Percentiles rank a stretch among this genome's conserved stretches.
Evolutionary conservation across 2,888 invertebrate genomes (phyloP).

Genomic region (Cryptocephalus primarius): DNA sequence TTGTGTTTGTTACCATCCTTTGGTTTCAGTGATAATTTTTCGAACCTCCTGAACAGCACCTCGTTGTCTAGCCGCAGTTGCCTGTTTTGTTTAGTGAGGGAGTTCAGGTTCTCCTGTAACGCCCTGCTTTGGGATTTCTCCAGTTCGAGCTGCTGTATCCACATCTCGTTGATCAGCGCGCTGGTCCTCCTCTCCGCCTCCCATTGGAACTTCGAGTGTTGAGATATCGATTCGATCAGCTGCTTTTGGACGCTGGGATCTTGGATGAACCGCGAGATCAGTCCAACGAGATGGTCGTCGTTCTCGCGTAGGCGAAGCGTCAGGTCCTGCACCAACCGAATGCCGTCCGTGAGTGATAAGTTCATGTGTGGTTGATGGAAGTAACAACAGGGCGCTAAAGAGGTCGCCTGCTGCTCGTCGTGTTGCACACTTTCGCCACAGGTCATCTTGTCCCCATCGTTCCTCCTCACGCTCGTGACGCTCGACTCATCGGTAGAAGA

Average conservation of each 20-base stretch:
- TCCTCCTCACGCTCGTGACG: no score
- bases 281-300: slow-evolving; percentile 20
- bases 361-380: slow-evolving; percentile 9
- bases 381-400: background rate
- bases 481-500: background rate
- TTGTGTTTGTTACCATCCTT: slow-evolving; percentile 7
- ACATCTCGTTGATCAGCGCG: slow-evolving; percentile 26
- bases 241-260: slow-evolving; percentile 22
- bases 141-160: slow-evolving; percentile 26
- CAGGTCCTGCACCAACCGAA: slow-evolving; percentile 16
- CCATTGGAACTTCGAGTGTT: slow-evolving; percentile 23
- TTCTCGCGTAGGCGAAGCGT: slow-evolving; percentile 17
- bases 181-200: slow-evolving; percentile 24
- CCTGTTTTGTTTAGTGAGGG: slow-evolving; percentile 27
- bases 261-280: slow-evolving; percentile 21
- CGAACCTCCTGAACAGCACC: slow-evolving; percentile 22
- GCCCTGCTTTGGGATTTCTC: slow-evolving; percentile 21
- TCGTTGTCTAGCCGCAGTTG: slow-evolving; percentile 28
- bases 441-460: no score
- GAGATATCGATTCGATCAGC: slow-evolving; percentile 21
- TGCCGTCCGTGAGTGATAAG: slow-evolving; percentile 8
- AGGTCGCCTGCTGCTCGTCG: background rate
- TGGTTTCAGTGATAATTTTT: slow-evolving; percentile 18
- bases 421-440: no score
- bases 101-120: slow-evolving; percentile 23